phyloP scores from a whole-genome alignment of 2,888 invertebrate species.

The Timema podura region DNA sequence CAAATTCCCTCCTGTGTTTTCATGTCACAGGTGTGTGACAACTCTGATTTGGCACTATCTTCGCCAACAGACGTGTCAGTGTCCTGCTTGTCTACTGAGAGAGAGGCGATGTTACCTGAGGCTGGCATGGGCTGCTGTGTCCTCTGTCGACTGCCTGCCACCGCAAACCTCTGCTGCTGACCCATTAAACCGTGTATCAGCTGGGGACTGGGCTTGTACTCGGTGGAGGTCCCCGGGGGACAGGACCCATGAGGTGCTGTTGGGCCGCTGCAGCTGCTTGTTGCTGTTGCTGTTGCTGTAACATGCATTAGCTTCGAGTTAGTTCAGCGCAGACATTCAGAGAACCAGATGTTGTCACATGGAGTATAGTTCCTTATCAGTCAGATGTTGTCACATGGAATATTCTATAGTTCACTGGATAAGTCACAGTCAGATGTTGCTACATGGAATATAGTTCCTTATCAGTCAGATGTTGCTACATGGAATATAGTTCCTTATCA shows the following conservation, averaged over 20 bases:
- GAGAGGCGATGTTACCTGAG: slow-evolving; percentile 48
- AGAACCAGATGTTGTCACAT: too few species aligned
- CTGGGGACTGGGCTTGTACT: slow-evolving; percentile 69
- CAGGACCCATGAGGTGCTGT: slow-evolving; percentile 45
- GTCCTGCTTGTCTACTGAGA: neutral
- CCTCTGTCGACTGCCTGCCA: slow-evolving; percentile 52
- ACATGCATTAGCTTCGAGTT: too few species aligned
- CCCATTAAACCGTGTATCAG: slow-evolving; percentile 29
- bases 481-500: too few species aligned
- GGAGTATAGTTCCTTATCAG: too few species aligned
- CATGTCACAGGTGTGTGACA: neutral
- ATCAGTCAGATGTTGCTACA: too few species aligned
- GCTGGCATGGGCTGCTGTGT: slow-evolving; percentile 70
- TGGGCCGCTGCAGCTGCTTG: slow-evolving; percentile 44
- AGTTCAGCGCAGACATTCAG: too few species aligned
- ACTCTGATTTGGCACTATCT: neutral
- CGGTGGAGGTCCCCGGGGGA: slow-evolving; percentile 72
- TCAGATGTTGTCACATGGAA: too few species aligned
- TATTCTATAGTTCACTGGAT: too few species aligned
- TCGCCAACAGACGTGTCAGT: neutral
- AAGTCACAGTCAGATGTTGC: too few species aligned
- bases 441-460: too few species aligned
- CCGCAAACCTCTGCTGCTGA: slow-evolving; percentile 29
- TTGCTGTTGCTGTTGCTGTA: slow-evolving; percentile 53
- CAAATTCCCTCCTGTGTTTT: neutral